Base-by-base conservation (phyloP, 2,888 invertebrate genomes). In the Spicauda simplicius region DNA sequence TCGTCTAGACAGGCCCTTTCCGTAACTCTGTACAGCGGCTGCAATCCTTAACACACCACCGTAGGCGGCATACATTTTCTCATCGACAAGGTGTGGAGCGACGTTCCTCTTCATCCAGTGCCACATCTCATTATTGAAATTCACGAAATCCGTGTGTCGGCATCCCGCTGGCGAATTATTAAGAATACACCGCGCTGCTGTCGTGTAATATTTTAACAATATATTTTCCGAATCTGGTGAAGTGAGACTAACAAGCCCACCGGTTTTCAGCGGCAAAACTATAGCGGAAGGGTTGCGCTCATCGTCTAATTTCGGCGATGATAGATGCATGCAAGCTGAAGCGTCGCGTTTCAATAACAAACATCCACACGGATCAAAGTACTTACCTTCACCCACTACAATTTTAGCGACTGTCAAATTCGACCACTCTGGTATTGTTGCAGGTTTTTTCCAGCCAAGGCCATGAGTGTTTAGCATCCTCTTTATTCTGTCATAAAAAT, bases 101-200 rank as follows among this genome's bases (percentile, higher is more conserved):
- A 93, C 85, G 11, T 89, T 86, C 16, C 83, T 82, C 72, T 91
- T 90, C 89, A 93, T 86, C 91, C 91, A 93, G 69, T 88, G 86
- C 91, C 92, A 92, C 52, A 93, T 72, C 25, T 88, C 90, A 64
- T 86, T 89, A 70, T 92, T 90, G 60, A 91, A 91, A 72, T 82
- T 88, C 2, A 88, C 81, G 59, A 91, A 91, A 73, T 92, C 92
- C 0, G 80, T 68, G 71, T 91, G 90, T 0, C 91, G 84, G 72
- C 93, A 93, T 8, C 72, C 76, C 50, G 74, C 66, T 1, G 93
- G 90, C 1, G 93, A 91, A 60, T 76, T 85, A 0, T 76, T 78
- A 62, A 92, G 75, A 69, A 93, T 86, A 63, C 93, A 93, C 57
- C 86, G 82, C 2, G 89, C 78, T 0, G 86, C 91, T 0, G 88